Evolutionary conservation across 2,797 vertebrate genomes (phyloP), one percentile per base, ranked within the genome.

Genomic region (Lindbergichthys nudifrons): DNA sequence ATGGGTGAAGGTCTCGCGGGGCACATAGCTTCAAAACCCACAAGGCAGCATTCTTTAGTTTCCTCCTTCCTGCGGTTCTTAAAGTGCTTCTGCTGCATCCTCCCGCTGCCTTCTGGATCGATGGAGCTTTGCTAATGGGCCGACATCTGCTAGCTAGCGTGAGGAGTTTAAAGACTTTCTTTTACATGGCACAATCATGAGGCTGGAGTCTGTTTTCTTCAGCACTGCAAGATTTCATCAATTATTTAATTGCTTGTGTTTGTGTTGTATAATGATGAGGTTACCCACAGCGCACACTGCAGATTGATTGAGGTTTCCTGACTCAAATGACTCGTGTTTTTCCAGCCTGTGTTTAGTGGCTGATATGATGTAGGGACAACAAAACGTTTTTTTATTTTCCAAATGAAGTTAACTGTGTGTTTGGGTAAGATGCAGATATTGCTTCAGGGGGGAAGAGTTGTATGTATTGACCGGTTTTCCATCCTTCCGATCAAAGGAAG

Each of bases 61-160:
- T 84, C 87, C 80, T 71, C 62, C 81, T 76, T 90, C 84, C 76
- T 61, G 80, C 23, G 36, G 70, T 82, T 84, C 65, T 48, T 65
- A 81, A 78, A 87, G 83, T 87, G 85, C 84, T 89, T 77, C 71
- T 63, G 70, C 75, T 36, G 66, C 87, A 65, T 83, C 78, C 60
- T 80, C 75, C 72, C 48, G 36, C 81, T 85, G 73, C 65, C 67
- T 58, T 67, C 72, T 52, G 63, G 80, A 89, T 93, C 89, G 72
- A 92, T 93, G 87, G 70, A 67, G 86, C 86, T 83, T 79, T 68
- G 83, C 90, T 93, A 93, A 93, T 92, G 91, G 90, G 68, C 57
- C 21, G 67, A 82, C 87, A 88, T 91, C 86, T 90, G 87, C 78
- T 74, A 39, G 74, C 75, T 80, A 65, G 81, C 66, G 18, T 73